Evolutionary conservation across 2,797 vertebrate genomes (phyloP).

Genomic region (Amazona finschi): DNA sequence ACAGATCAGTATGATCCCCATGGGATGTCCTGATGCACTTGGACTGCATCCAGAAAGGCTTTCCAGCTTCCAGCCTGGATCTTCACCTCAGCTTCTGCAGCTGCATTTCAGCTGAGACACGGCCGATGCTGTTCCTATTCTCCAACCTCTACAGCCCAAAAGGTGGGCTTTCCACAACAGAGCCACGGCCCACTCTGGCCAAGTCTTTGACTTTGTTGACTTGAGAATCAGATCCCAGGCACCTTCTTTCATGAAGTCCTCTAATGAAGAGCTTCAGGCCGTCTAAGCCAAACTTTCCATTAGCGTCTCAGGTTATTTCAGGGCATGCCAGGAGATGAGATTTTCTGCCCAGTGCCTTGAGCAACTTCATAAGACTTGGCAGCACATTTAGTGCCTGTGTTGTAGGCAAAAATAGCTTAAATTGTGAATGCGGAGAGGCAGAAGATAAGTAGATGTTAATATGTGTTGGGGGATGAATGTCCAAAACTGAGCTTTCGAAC

Average conservation of each 20-base stretch:
- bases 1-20: fast-evolving
- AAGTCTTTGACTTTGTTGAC: neutral
- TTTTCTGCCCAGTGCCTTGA: neutral
- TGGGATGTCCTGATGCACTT: neutral
- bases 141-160: neutral
- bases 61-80: neutral
- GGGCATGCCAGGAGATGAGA: neutral
- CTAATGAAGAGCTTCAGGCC: neutral
- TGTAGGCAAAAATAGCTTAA: neutral
- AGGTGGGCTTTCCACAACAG: neutral
- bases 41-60: neutral
- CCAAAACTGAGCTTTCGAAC: neutral
- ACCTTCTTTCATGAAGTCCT: neutral
- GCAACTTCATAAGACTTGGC: neutral
- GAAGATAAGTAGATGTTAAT: neutral
- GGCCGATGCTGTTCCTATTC: neutral
- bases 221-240: neutral
- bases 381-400: neutral
- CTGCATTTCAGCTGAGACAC: neutral
- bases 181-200: neutral
- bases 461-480: neutral
- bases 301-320: neutral
- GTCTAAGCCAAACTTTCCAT: neutral
- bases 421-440: neutral
- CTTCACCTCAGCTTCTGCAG: neutral